Evolutionary conservation across 2,113 vertebrate species (phyloP).

Genomic region (Tragelaphus imberbis): DNA sequence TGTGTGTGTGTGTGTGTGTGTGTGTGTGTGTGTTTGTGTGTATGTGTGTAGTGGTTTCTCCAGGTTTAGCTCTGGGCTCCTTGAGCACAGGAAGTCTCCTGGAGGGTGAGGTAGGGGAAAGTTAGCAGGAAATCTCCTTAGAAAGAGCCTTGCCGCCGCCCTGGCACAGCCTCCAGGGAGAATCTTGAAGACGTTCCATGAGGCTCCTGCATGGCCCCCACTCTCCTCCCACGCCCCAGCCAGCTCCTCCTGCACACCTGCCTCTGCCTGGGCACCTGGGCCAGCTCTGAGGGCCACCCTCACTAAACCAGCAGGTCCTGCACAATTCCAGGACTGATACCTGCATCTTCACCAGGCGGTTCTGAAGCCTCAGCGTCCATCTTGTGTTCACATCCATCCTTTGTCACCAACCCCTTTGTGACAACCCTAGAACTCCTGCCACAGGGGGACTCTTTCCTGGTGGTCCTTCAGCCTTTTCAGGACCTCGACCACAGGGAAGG

Average conservation of each 20-base stretch:
- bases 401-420: too few species aligned
- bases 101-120: neutral
- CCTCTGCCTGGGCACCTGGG: too few species aligned
- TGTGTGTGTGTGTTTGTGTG: rapidly evolving
- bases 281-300: neutral
- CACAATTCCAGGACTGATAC: neutral
- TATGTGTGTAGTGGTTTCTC: neutral
- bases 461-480: neutral
- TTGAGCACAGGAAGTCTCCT: neutral
- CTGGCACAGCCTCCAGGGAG: neutral
- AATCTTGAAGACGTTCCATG: rapidly evolving
- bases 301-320: neutral
- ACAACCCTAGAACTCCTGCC: rapidly evolving
- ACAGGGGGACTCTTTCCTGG: neutral
- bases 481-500: rapidly evolving
- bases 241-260: rapidly evolving
- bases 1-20: rapidly evolving
- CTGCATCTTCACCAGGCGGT: neutral
- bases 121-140: neutral
- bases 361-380: neutral
- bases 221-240: neutral
- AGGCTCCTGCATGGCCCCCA: neutral
- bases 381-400: neutral
- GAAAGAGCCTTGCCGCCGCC: rapidly evolving
- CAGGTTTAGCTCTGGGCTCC: neutral